phyloP scores from a whole-genome alignment of 2,888 invertebrate species.

The Antheraea assamensis region DNA sequence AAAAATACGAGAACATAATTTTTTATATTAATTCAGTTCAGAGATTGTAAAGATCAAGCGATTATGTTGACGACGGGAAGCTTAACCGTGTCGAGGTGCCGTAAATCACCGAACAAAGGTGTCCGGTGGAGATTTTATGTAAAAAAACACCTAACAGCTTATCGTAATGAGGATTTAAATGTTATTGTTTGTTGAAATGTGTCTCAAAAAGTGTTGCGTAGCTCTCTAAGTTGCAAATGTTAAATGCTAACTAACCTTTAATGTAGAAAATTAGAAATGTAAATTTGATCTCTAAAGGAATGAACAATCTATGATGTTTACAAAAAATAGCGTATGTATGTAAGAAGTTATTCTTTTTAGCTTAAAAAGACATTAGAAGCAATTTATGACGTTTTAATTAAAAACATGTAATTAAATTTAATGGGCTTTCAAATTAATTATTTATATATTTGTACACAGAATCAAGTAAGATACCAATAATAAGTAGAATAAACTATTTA shows the following conservation, averaged over 20 bases:
- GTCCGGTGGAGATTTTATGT: neutral
- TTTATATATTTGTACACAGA: too few relatives aligned
- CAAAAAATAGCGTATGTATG: too few relatives aligned
- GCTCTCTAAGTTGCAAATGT: neutral
- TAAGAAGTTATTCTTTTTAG: too few relatives aligned
- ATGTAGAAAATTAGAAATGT: neutral
- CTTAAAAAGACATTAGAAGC: too few relatives aligned
- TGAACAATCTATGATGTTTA: too few relatives aligned
- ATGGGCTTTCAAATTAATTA: too few relatives aligned
- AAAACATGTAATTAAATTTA: too few relatives aligned
- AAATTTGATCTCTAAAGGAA: neutral
- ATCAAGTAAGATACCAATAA: too few relatives aligned
- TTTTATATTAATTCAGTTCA: neutral
- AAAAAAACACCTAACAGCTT: neutral
- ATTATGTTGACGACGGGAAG: slow-evolving; percentile 12
- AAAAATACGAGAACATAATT: neutral
- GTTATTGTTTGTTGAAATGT: too few relatives aligned
- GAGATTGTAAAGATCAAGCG: slow-evolving; percentile 10
- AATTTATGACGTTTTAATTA: too few relatives aligned
- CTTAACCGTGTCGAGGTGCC: neutral
- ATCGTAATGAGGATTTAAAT: neutral
- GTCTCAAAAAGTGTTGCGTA: too few relatives aligned
- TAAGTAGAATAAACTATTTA: too few relatives aligned
- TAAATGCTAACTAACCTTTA: neutral
- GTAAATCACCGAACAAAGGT: slow-evolving; percentile 9